Evolutionary conservation across 2,888 invertebrate species (phyloP).

Genomic region (Azorinus chamasolen): DNA sequence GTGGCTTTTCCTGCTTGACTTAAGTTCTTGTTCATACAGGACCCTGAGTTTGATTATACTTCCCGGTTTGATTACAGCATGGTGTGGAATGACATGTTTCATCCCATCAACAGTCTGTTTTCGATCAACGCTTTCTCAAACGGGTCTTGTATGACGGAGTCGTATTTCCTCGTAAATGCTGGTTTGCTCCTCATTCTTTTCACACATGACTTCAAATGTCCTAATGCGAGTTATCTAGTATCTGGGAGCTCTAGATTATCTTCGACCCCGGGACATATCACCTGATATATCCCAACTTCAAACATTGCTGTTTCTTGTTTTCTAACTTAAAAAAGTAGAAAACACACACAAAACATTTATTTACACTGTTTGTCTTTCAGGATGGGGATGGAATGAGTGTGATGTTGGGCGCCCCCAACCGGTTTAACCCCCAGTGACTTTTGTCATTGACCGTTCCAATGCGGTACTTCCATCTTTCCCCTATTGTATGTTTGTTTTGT

Average conservation of each 20-base stretch:
- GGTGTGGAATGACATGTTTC: constrained; percentile 11
- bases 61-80: no score
- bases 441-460: no score
- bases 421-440: no score
- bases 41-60: constrained; percentile 25
- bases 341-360: no score
- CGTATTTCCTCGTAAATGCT: constrained; percentile 17
- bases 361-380: constrained; percentile 12
- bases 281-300: constrained; percentile 27
- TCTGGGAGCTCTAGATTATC: constrained; percentile 18
- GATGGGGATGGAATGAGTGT: background rate
- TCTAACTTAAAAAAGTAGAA: constrained; percentile 31
- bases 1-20: no score
- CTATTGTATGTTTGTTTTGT: no score
- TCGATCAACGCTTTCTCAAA: background rate
- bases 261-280: constrained; percentile 21
- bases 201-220: constrained; percentile 16
- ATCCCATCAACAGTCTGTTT: constrained; percentile 4
- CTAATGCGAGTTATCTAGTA: constrained; percentile 29
- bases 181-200: constrained; percentile 13
- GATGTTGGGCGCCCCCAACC: no score
- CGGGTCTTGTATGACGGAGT: constrained; percentile 17
- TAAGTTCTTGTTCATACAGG: constrained; percentile 18
- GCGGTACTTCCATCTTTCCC: no score
- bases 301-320: constrained; percentile 7